Evolutionary conservation across 2,113 vertebrate species (phyloP).

Genomic region (Malurus melanocephalus): DNA sequence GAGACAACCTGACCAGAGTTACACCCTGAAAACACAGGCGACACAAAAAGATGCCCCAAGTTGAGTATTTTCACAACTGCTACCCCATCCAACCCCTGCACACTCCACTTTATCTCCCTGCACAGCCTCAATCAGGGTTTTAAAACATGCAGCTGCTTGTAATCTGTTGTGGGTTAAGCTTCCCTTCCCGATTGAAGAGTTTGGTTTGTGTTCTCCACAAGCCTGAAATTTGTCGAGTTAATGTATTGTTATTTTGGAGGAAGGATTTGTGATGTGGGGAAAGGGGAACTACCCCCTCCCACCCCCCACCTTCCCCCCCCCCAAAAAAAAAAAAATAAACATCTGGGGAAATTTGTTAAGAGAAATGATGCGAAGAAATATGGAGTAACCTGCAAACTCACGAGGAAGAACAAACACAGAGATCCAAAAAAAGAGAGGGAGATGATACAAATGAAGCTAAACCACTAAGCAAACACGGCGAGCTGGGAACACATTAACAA

Average conservation of each 20-base stretch:
- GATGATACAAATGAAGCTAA: background rate
- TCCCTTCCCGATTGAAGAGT: constrained; percentile 11
- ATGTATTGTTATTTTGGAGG: background rate
- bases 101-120: background rate
- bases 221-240: background rate
- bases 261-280: background rate
- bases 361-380: constrained; percentile 32
- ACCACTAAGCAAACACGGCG: background rate
- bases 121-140: background rate
- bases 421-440: background rate
- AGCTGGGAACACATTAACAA: background rate
- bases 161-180: background rate
- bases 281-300: background rate
- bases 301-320: rapidly evolving
- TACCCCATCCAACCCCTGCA: background rate
- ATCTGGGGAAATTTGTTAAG: background rate
- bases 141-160: constrained; percentile 32
- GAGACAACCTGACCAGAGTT: background rate
- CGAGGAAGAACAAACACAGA: background rate
- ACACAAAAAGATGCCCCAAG: background rate
- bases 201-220: constrained; percentile 8
- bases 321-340: too few relatives aligned
- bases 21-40: background rate
- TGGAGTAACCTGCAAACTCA: constrained; percentile 54
- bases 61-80: background rate